Percentiles rank a stretch among this genome's conserved stretches.
phyloP scores from a whole-genome alignment of 2,113 vertebrate species.

The Alces alces region DNA sequence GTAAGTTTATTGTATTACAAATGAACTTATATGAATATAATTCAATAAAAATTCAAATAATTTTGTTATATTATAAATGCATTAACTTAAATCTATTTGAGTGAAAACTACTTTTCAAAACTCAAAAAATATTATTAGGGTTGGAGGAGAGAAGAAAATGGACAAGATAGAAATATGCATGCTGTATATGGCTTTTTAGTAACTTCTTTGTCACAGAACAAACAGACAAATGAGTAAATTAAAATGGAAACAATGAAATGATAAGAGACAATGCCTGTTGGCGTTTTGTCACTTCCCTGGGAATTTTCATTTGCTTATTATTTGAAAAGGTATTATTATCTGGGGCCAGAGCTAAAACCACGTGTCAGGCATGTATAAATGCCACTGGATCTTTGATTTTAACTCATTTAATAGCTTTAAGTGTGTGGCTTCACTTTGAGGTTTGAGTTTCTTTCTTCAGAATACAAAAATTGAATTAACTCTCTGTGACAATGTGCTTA shows the following conservation, averaged over 20 bases:
- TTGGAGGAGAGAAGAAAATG: not conserved
- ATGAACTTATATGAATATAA: not conserved
- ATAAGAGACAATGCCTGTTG: not conserved
- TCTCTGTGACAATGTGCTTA: not conserved
- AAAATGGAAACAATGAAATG: conserved; percentile 47
- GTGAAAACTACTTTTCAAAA: conserved; percentile 1
- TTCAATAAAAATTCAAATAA: not conserved
- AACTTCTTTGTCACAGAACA: not conserved
- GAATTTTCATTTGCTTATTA: conserved; percentile 43
- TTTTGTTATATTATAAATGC: not conserved
- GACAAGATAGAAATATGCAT: not conserved
- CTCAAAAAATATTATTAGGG: not conserved
- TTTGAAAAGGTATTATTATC: conserved; percentile 25
- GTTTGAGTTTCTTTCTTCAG: not conserved
- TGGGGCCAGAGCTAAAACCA: not conserved
- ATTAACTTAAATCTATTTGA: not conserved
- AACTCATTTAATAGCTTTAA: not conserved
- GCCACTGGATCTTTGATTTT: not conserved
- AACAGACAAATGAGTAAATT: conserved; percentile 45
- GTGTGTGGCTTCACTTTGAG: not conserved
- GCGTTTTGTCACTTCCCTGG: conserved; percentile 8
- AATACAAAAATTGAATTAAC: not conserved
- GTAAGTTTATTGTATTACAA: not conserved
- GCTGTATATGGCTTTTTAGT: not conserved
- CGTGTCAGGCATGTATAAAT: not conserved